Conservation (phyloP, 2,888 invertebrate genomes). For the Camponotus fellah region DNA sequence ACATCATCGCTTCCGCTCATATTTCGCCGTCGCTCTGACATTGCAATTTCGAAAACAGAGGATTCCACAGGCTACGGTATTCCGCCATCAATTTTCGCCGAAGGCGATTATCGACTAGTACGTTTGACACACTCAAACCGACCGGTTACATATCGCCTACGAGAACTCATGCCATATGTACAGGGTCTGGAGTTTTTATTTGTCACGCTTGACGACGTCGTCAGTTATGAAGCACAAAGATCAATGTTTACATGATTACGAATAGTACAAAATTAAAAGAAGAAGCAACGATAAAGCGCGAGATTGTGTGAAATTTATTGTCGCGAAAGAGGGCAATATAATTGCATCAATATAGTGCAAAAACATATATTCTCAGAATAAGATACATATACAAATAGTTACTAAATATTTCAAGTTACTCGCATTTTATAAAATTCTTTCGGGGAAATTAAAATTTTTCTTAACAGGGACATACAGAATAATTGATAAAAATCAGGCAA, state of each 20-base stretch:
- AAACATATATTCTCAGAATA: neutral
- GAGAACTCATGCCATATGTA: constrained; percentile 26
- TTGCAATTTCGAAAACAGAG: constrained; percentile 42
- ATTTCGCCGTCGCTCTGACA: constrained; percentile 6
- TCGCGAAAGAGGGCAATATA: neutral
- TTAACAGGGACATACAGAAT: neutral
- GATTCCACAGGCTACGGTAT: constrained; percentile 8
- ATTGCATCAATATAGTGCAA: neutral
- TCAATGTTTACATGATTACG: constrained; percentile 21
- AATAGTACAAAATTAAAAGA: constrained; percentile 31
- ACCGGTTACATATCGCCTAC: constrained; percentile 41
- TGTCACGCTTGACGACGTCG: constrained; percentile 31
- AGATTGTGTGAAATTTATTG: constrained; percentile 36
- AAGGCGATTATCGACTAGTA: constrained; percentile 46
- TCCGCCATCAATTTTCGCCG: constrained; percentile 43
- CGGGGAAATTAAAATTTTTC: neutral
- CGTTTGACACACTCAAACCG: constrained; percentile 37
- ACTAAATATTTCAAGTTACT: neutral
- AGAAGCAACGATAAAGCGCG: constrained; percentile 10
- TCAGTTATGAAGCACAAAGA: constrained; percentile 49
- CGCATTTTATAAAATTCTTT: neutral
- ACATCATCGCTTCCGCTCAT: constrained; percentile 12
- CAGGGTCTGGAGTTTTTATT: constrained; percentile 28
- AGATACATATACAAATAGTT: neutral
- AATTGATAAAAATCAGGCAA: too few species aligned